These are phyloP conservation scores for Dipus sagitta DNA, from an alignment of 2,797 vertebrate genomes.

Conservation along the genomic window DNA sequence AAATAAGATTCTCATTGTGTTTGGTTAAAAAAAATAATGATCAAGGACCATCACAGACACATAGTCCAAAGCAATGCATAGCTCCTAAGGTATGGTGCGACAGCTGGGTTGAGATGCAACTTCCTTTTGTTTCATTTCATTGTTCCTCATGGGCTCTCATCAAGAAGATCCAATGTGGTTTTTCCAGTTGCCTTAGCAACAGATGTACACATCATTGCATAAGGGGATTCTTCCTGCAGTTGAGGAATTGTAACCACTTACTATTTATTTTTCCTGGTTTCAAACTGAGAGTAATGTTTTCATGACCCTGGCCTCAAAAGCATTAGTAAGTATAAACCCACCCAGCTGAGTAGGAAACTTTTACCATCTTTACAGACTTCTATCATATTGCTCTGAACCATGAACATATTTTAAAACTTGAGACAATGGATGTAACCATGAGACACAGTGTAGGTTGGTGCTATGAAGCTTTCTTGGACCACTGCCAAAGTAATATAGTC, in stretches of 20 bases:
- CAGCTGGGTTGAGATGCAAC: neutral
- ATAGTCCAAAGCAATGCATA: neutral
- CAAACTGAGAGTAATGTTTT: slow-evolving; percentile 16
- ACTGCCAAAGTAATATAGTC: neutral
- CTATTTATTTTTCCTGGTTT: slow-evolving; percentile 44
- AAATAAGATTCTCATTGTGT: neutral
- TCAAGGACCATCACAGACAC: neutral
- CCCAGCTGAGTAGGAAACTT: no score
- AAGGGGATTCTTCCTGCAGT: neutral
- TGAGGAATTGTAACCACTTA: neutral
- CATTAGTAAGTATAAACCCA: neutral
- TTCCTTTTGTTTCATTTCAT: slow-evolving; percentile 16
- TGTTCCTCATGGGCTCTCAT: neutral
- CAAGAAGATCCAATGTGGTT: neutral
- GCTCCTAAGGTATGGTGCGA: neutral
- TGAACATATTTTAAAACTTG: neutral
- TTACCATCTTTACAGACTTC: neutral
- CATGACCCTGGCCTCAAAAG: neutral
- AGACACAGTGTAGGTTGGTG: neutral
- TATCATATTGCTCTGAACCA: neutral
- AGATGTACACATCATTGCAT: neutral
- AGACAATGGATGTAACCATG: neutral
- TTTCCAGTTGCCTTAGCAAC: neutral
- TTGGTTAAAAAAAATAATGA: neutral
- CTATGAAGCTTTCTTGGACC: neutral